Percentiles rank a stretch among this genome's conserved stretches.
phyloP scores from a whole-genome alignment of 2,888 invertebrate genomes.

The Diarsia brunnea region DNA sequence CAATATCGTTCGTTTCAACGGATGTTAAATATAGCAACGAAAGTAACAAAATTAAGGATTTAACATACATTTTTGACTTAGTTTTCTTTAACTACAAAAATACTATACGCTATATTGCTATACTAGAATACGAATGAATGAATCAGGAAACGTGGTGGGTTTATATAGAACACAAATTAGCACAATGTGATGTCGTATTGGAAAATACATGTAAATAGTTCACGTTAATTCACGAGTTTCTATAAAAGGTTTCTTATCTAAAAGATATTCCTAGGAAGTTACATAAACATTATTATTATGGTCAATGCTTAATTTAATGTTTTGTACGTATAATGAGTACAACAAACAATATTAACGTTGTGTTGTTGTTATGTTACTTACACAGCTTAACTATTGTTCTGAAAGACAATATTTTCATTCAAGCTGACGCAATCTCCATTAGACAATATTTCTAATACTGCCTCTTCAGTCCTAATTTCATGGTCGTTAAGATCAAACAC shows the following conservation, averaged over 20 bases:
- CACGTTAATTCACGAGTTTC: conserved; percentile 52
- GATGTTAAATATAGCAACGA: conserved; percentile 22
- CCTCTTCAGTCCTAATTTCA: conserved; percentile 32
- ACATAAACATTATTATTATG: conserved; percentile 22
- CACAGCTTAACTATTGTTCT: conserved; percentile 19
- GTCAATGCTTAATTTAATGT: conserved; percentile 13
- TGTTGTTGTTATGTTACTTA: neutral
- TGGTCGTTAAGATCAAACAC: conserved; percentile 23
- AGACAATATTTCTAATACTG: conserved; percentile 8
- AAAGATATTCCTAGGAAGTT: conserved; percentile 47
- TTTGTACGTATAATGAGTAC: neutral
- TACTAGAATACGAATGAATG: conserved; percentile 40
- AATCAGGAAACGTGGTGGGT: conserved; percentile 9
- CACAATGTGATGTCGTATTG: conserved; percentile 39
- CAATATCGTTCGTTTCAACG: conserved; percentile 60
- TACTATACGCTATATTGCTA: neutral
- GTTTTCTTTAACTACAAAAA: neutral
- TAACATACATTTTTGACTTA: conserved; percentile 31
- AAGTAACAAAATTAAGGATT: conserved; percentile 6
- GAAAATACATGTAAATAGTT: conserved; percentile 22
- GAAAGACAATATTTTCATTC: conserved; percentile 24
- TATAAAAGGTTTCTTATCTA: conserved; percentile 41
- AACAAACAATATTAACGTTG: conserved; percentile 45
- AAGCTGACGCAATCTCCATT: conserved; percentile 9
- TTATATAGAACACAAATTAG: conserved; percentile 58